phyloP scores from a whole-genome alignment of 1,140 invertebrate genomes.

The Macrotrachela quadricornifera region DNA sequence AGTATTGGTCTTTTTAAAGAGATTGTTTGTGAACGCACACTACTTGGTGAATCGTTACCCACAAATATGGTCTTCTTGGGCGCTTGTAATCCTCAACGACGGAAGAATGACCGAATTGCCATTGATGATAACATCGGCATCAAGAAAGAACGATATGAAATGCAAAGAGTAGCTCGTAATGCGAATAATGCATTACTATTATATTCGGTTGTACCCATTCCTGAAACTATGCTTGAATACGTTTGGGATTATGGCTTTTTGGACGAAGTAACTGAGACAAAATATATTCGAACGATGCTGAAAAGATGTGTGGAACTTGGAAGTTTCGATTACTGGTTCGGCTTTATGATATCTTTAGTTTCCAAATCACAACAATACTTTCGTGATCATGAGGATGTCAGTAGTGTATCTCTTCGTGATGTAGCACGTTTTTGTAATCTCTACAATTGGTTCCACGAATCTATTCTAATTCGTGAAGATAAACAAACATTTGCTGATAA shows the following conservation, averaged over 20 bases:
- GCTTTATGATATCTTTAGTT: neutral
- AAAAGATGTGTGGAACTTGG: no score
- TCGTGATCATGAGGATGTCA: slow-evolving; percentile 3
- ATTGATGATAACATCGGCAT: no score
- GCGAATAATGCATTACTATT: no score
- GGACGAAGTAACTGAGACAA: slow-evolving; percentile 12
- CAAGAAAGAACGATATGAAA: no score
- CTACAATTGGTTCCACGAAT: no score
- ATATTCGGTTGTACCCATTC: slow-evolving; percentile 14
- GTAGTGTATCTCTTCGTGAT: slow-evolving; percentile 14
- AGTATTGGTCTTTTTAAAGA: slow-evolving; percentile 12
- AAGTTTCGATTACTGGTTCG: no score
- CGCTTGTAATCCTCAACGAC: slow-evolving; percentile 17
- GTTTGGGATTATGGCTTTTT: slow-evolving; percentile 16
- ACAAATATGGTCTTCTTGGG: slow-evolving; percentile 12
- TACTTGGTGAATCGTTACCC: slow-evolving; percentile 9
- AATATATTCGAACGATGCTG: no score
- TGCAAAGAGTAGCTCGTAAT: no score
- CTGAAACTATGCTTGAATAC: slow-evolving; percentile 14
- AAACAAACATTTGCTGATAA: no score
- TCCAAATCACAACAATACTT: slow-evolving; percentile 12
- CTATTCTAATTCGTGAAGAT: no score
- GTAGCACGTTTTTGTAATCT: no score
- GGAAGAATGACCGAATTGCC: no score
- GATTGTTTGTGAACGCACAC: slow-evolving; percentile 12